These are phyloP conservation scores for Volucella bombylans DNA, from an alignment of 2,888 invertebrate species.

Conservation along the genomic window DNA sequence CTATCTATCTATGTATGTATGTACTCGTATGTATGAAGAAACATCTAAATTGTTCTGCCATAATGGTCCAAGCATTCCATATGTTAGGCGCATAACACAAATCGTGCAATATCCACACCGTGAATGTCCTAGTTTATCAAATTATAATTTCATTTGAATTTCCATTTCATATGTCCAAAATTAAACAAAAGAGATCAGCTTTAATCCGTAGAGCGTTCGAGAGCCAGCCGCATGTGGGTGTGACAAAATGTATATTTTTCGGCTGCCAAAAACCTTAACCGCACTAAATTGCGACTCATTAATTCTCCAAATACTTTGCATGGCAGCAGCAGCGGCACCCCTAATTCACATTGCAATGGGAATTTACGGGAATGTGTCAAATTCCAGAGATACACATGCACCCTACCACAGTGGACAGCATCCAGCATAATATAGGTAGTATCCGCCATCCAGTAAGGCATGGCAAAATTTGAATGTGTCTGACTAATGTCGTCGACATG, in stretches of 20 bases:
- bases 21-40: no score
- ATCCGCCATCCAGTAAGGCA: neutral
- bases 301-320: conserved; percentile 53
- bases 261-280: conserved; percentile 33
- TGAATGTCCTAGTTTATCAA: no score
- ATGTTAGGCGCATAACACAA: no score
- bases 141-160: neutral
- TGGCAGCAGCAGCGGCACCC: neutral
- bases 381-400: conserved; percentile 14
- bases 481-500: conserved; percentile 71
- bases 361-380: conserved; percentile 58
- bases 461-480: conserved; percentile 55
- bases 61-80: no score
- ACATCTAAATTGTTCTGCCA: no score
- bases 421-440: no score
- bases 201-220: neutral
- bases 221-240: conserved; percentile 57
- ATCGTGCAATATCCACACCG: no score
- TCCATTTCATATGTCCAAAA: conserved; percentile 11
- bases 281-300: conserved; percentile 69
- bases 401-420: neutral
- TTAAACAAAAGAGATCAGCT: conserved; percentile 12
- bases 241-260: conserved; percentile 58
- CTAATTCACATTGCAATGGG: conserved; percentile 55
- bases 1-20: no score